Evolutionary conservation across 2,797 vertebrate genomes (phyloP), one percentile per base, ranked within the genome.

Genomic region (Gadopsis marmoratus): DNA sequence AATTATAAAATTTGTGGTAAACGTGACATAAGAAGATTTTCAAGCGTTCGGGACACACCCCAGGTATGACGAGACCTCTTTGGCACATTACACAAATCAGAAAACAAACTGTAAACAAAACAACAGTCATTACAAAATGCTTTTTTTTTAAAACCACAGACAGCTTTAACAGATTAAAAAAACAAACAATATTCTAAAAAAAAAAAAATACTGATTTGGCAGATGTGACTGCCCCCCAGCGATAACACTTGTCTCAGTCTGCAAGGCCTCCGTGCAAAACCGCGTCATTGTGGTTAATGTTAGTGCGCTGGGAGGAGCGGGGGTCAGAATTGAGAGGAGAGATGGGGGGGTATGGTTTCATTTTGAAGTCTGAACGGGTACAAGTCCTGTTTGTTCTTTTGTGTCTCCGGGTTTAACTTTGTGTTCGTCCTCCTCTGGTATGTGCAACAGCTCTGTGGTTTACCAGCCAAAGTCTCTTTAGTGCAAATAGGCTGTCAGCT

Each of bases 401-500:
- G 61, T 82, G 84, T 86, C 86, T 84, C 74, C 37, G 82, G 75
- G 82, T 82, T 76, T 26, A 70, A 68, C 71, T 81, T 72, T 74
- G 76, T 59, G 71, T 79, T 54, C 2, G 55, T 73, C 79, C 75
- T 84, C 68, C 63, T 80, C 61, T 71, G 65, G 63, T 47, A 4
- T 56, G 69, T 69, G 76, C 64, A 77, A 86, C 83, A 85, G 71
- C 82, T 76, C 77, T 47, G 77, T 74, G 66, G 83, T 90, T 86
- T 56, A 81, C 79, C 86, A 79, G 82, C 86, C 77, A 81, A 88
- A 89, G 91, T 93, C 91, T 91, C 88, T 94, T 91, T 96, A 95
- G 95, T 96, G 95, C 95, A 96, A 96, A 95, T 95, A 90, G 91
- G 91, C 91, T 92, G 87, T 84, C 79, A 84, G 87, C 74, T 74